Evolutionary conservation across 2,888 invertebrate species (phyloP), one percentile per base, ranked within the genome.

Genomic region (Hypsopygia costalis): DNA sequence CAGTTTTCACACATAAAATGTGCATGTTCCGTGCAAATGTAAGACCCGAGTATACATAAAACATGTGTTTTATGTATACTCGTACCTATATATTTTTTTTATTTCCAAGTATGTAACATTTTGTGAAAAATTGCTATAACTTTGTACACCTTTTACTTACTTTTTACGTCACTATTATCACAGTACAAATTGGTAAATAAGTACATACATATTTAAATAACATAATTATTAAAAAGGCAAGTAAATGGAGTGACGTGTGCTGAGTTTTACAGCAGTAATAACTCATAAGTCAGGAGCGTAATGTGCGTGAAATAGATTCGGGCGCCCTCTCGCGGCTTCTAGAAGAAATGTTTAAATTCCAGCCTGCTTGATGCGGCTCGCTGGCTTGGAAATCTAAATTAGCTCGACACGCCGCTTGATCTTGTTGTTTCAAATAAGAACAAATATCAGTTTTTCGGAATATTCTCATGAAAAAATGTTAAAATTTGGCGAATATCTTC

Each of bases 291-390:
- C 75, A 66, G 62, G 57, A 43, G 58, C 56, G 78, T 81, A 82
- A 83, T 81, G 75, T 69, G 82, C 82, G 81, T 83, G 78, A 82
- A 85, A 83, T 82, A 82, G 81, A 80, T 78, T 78, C 70, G 46
- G 65, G 67, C 69, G 66, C 73, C 73, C 75, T 71, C 72, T 73
- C 57, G 52, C 62, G 65, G 63, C 57, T 63, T 64, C 66, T 67
- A 71, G 70, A 72, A 79, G 74, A 73, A 81, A 76, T 77, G 60
- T 67, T 74, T 70, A 69, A 75, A 74, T 73, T 70, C 62, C 58
- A 16, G 59, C 51, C 54, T 51, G 64, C 58, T 61, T 45, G 25
- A 25, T n/a, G 6, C 63, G 62, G 55, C 55, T 52, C 76, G 67
- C 62, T 73, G 69, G 63, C 54, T 71, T 41, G 69, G 69, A 73